Conservation (phyloP, 2,113 vertebrate genomes). For the Tyrannus savana region DNA sequence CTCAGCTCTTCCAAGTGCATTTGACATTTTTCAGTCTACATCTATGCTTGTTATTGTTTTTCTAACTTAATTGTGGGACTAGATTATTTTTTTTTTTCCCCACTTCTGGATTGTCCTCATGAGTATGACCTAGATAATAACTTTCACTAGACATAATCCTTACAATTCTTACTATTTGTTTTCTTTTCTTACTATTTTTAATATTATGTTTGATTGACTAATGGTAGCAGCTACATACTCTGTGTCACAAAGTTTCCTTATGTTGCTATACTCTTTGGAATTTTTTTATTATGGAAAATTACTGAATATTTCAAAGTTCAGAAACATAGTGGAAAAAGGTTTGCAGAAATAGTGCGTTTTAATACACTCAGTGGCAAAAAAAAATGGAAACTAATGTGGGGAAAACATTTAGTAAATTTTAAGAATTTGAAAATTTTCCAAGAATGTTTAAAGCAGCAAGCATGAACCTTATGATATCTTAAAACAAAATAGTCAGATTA, state of each 20-base stretch:
- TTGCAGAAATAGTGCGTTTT: neutral
- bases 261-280: neutral
- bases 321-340: neutral
- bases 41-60: neutral
- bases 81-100: neutral
- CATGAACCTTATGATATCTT: neutral
- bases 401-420: neutral
- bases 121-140: neutral
- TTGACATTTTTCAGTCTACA: neutral
- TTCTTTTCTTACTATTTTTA: neutral
- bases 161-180: neutral
- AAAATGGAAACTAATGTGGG: neutral
- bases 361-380: neutral
- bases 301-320: neutral
- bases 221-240: neutral
- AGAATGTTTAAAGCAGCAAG: neutral
- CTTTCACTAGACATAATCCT: neutral
- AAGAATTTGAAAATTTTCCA: neutral
- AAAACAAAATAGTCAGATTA: neutral
- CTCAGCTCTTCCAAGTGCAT: neutral
- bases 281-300: neutral
- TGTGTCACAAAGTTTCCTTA: neutral
- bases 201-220: neutral
- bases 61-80: neutral
- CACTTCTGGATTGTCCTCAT: neutral